Evolutionary conservation across 2,888 invertebrate species (phyloP), one percentile per base, ranked within the genome.

Genomic region (Malthinus seriepunctatus): DNA sequence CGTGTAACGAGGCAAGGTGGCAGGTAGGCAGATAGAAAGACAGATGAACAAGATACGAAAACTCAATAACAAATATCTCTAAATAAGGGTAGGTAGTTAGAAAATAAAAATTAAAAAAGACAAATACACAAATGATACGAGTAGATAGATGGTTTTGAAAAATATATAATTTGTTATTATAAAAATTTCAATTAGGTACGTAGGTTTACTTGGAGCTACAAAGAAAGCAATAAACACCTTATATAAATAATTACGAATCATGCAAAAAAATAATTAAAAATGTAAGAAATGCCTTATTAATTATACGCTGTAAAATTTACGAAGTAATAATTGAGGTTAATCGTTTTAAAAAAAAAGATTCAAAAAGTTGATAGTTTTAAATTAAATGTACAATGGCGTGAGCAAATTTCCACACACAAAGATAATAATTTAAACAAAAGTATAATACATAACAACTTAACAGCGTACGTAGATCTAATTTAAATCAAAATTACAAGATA

Each of bases 281-380:
- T 15, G 14, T 42, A 42, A 42, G 14, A 14, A 23, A 42, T 42
- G 39, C 15, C 12, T 15, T 42, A 42, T 23, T 23, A 23, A 42
- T 42, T 42, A 42, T 23, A 42, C 14, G 14, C 15, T 42, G 14
- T 42, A 42, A 42, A 42, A 42, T n/a, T 42, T 42, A 42, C 14
- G 23, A 15, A 15, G 39, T 42, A 42, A 42, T 42, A 42, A 42
- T 42, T 42, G 23, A 42, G 39, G 39, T 42, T 15, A 42, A 42
- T 15, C 23, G 39, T 15, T 42, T 15, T n/a, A n/a, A n/a, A 23
- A 14, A 42, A 14, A 14, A 14, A 42, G 39, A 42, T 42, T 42
- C 23, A 15, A 15, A 42, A 42, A 42, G 39, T n/a, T 15, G 50
- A 50, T 39, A 50, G n/a, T 32, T 32, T 50, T n/a, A n/a, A n/a